These are phyloP conservation scores for Tachuris rubrigastra DNA, from an alignment of 2,113 vertebrate genomes.

Conservation along the genomic window DNA sequence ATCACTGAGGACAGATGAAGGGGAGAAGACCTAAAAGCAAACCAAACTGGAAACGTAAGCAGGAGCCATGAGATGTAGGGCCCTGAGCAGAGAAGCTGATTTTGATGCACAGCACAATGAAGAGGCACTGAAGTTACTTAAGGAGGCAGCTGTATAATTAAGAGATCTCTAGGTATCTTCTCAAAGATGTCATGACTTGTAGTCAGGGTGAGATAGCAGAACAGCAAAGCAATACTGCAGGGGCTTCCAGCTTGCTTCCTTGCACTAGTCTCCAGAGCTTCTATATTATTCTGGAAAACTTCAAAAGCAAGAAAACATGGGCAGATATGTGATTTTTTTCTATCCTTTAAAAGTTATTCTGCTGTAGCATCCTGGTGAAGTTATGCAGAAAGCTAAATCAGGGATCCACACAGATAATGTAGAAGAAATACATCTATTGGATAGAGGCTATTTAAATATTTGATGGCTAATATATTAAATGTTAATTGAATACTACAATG, in stretches of 20 bases:
- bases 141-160: background rate
- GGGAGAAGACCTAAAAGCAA: background rate
- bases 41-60: background rate
- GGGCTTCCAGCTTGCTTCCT: background rate
- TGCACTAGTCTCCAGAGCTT: background rate
- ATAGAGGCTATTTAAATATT: conserved; percentile 78
- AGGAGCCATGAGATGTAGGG: background rate
- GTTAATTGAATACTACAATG: conserved; percentile 78
- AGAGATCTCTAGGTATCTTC: background rate
- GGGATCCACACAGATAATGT: background rate
- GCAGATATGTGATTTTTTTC: background rate
- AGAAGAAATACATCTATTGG: conserved; percentile 60
- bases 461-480: conserved; percentile 84
- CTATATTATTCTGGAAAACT: background rate
- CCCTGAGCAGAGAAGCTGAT: background rate
- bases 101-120: background rate
- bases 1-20: background rate
- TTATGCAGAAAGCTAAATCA: background rate
- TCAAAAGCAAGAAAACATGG: background rate
- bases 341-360: background rate
- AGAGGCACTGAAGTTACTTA: background rate
- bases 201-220: background rate
- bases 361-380: background rate
- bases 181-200: background rate
- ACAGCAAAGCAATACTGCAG: background rate